Base-by-base conservation (phyloP, 2,888 invertebrate genomes). In the Eupithecia dodoneata region DNA sequence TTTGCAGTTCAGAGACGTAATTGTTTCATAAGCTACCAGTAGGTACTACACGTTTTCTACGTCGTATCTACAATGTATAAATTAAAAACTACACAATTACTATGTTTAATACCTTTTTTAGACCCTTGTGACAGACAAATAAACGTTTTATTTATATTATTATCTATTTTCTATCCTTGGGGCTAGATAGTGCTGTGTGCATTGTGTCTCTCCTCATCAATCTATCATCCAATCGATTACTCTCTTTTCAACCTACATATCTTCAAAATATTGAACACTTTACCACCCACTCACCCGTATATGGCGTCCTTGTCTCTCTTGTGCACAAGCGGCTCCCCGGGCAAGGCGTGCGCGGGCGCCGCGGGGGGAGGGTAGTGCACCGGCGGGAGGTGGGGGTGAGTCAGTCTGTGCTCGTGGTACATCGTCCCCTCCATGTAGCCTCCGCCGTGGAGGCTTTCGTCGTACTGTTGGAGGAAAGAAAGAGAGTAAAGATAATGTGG, bases 251-350 rank as follows among this genome's bases (percentile, higher is more conserved):
- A 59, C 18, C 55, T 18, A 59, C 18, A 18, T 59, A 18, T 18
- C 55, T 18, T 18, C 18, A 18, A 59, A 30, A 63, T 10, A 12
- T 69, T 44, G 47, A 70, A 86, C 89, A 93, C 93, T 80, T 93
- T 94, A 94, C 94, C 94, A 89, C 90, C 74, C 84, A 97, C 98
- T 98, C 96, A 99, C 99, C 99, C 99, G 96, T 99, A 99, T 94
- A 99, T 99, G 92, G 99, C 98, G 96, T 99, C 99, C 96, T 99
- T 99, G 96, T 99, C 99, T 92, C 99, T 96, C 96, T 99, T 99
- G 96, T 98, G 98, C 88, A 98, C 98, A 95, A 98, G 98, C 88
- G 98, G 98, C 94, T 95, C 97, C 89, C 97, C 96, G 87, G 97
- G 97, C 96, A 98, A 96, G 92, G 98, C 98, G 95, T 98, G 98